phyloP scores from a whole-genome alignment of 2,113 vertebrate genomes.

The Etia nguti region DNA sequence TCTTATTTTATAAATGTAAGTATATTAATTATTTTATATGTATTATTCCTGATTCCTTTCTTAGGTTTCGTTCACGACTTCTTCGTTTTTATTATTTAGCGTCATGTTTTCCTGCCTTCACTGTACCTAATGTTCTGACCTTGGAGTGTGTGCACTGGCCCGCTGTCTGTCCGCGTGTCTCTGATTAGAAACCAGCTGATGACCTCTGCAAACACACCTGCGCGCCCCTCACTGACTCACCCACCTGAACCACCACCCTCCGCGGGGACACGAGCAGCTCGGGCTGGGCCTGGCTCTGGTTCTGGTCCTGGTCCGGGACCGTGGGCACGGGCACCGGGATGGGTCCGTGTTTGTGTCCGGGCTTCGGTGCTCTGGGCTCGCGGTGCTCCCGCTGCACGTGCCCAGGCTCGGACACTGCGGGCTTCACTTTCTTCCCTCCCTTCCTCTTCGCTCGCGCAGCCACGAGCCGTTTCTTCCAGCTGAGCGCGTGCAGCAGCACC shows the following conservation, averaged over 20 bases:
- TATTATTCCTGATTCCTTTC: not conserved
- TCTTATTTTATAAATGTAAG: not conserved
- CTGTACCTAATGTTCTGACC: not conserved
- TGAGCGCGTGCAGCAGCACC: conserved; percentile 84
- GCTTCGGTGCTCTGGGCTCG: conserved; percentile 21
- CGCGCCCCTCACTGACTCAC: not conserved
- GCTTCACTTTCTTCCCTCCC: conserved; percentile 86
- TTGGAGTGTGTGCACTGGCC: not conserved
- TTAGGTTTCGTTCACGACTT: not conserved
- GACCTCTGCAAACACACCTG: not conserved
- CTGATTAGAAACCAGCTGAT: not conserved
- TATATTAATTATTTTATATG: not conserved
- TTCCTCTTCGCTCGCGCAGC: conserved; percentile 83
- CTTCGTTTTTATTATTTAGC: not conserved
- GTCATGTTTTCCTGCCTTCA: not conserved
- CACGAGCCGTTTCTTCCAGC: conserved; percentile 89
- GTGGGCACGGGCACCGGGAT: conserved; percentile 73
- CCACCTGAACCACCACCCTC: conserved; percentile 77
- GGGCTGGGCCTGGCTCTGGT: conserved; percentile 31
- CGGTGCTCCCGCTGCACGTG: conserved; percentile 60
- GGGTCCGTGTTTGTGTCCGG: conserved; percentile 46
- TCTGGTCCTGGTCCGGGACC: conserved; percentile 53
- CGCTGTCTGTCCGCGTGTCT: not conserved
- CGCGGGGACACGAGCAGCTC: conserved; percentile 77
- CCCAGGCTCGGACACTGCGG: conserved; percentile 22